Evolutionary conservation across 2,797 vertebrate species (phyloP).

Genomic region (Phoeniculus purpureus): DNA sequence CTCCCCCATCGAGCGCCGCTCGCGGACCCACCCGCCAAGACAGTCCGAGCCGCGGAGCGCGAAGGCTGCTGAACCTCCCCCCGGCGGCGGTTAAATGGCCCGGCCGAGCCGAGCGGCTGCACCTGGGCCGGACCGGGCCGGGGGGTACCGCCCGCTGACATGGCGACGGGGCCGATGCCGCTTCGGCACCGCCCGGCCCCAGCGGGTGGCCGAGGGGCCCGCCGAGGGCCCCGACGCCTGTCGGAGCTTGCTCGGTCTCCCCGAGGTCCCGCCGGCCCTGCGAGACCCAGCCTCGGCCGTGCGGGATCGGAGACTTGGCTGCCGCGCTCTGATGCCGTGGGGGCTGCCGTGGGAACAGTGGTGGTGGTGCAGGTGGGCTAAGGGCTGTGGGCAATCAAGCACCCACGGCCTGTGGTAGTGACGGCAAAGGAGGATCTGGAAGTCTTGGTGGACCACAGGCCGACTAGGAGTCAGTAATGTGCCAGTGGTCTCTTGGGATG

Average conservation of each 20-base stretch:
- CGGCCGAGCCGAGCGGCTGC: background rate
- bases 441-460: too few relatives aligned
- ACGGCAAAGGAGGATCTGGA: too few relatives aligned
- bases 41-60: accelerated
- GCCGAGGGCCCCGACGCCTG: background rate
- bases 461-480: too few relatives aligned
- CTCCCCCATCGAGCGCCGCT: background rate
- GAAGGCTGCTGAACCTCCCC: accelerated
- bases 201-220: background rate
- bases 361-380: too few relatives aligned
- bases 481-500: too few relatives aligned
- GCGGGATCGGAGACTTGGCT: too few relatives aligned
- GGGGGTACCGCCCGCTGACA: background rate
- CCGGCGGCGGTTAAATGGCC: background rate
- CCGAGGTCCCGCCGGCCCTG: accelerated
- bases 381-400: too few relatives aligned
- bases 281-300: too few relatives aligned
- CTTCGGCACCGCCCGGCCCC: background rate
- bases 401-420: too few relatives aligned
- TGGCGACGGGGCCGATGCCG: background rate
- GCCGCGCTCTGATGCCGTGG: too few relatives aligned
- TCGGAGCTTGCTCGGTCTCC: too few relatives aligned
- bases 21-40: background rate
- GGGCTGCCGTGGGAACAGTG: too few relatives aligned
- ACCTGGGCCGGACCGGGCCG: background rate